A percentile compares a stretch with the other conserved stretches of the same genome.
phyloP scores from a whole-genome alignment of 2,797 vertebrate genomes.

The Streptopelia turtur region DNA sequence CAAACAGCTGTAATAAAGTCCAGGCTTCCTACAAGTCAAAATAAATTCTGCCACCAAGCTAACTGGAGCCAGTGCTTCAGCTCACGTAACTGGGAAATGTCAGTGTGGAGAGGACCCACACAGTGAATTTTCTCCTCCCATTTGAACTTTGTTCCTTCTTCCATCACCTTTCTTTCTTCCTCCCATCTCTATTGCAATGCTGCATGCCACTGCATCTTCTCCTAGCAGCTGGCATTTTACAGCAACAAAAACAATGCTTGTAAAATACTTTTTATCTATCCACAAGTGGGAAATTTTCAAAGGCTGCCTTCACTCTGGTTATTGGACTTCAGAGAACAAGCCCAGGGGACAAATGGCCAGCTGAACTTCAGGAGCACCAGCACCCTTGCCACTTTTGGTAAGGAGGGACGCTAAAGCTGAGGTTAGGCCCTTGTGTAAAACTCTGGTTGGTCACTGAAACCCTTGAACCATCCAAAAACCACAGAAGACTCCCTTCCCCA shows the following conservation, averaged over 20 bases:
- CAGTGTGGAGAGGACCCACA: background rate
- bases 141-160: background rate
- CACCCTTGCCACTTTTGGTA: background rate
- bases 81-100: background rate
- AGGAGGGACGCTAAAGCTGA: background rate
- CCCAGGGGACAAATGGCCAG: background rate
- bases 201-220: background rate
- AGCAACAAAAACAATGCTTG: background rate
- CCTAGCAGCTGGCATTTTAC: background rate
- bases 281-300: background rate
- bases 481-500: background rate
- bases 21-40: background rate
- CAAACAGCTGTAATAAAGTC: constrained; percentile 39
- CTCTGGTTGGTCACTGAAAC: background rate
- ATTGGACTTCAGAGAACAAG: background rate
- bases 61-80: background rate
- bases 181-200: rapidly evolving
- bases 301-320: background rate
- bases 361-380: background rate
- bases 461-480: background rate
- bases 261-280: background rate
- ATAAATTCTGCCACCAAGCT: background rate
- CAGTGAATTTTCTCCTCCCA: background rate
- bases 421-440: background rate
- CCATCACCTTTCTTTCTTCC: background rate